phyloP scores from a whole-genome alignment of 2,888 invertebrate species.

The Drosophila macrospina region DNA sequence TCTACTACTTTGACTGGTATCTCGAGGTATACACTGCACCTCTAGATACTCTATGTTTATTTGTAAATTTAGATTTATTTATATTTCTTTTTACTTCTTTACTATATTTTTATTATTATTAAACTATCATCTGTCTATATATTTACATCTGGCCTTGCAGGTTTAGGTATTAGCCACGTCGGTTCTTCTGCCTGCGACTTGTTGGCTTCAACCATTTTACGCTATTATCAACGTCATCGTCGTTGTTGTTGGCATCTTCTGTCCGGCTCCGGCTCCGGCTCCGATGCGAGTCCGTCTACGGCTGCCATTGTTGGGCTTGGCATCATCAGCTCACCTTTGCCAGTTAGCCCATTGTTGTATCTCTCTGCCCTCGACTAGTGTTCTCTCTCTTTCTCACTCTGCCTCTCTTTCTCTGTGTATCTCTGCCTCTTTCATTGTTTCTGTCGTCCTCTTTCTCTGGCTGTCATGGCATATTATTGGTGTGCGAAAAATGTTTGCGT shows the following conservation, averaged over 20 bases:
- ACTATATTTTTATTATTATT: neutral
- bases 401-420: conserved; percentile 5
- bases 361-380: conserved; percentile 5
- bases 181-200: neutral
- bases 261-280: conserved; percentile 35
- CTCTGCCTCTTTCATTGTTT: conserved; percentile 10
- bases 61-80: neutral
- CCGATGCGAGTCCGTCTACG: conserved; percentile 23
- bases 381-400: neutral
- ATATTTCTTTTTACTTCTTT: neutral
- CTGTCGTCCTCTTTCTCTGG: conserved; percentile 16
- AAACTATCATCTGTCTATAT: too few relatives aligned
- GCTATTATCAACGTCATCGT: conserved; percentile 72
- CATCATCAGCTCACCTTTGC: conserved; percentile 69
- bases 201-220: conserved; percentile 66
- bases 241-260: conserved; percentile 68
- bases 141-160: neutral
- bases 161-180: conserved; percentile 31
- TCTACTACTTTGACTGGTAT: conserved; percentile 32
- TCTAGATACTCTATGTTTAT: neutral
- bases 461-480: conserved; percentile 82
- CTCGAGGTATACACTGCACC: conserved; percentile 13
- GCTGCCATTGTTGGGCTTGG: conserved; percentile 64
- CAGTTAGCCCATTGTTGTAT: conserved; percentile 67
- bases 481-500: conserved; percentile 83